Conservation (phyloP, 2,888 invertebrate species). For the Syrista parreyssii region DNA sequence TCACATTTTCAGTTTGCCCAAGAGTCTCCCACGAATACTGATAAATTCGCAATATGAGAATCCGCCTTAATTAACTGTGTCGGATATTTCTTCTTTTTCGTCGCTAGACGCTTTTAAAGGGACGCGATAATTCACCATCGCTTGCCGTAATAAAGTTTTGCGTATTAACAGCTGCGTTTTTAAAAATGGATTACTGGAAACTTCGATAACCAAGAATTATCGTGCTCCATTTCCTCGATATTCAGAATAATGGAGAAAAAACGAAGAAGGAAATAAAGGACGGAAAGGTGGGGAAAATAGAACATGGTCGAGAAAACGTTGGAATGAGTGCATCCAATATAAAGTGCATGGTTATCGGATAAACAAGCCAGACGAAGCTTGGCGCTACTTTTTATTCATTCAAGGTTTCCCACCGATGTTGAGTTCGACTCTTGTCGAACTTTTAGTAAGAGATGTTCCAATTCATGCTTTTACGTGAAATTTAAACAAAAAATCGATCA, state of each 20-base stretch:
- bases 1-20: neutral
- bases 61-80: neutral
- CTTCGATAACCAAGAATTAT: neutral
- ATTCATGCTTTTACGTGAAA: neutral
- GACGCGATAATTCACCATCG: neutral
- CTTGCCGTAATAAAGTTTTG: neutral
- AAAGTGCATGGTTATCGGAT: neutral
- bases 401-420: neutral
- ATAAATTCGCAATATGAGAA: neutral
- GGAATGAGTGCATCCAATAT: neutral
- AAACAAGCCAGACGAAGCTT: neutral
- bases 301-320: neutral
- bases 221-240: neutral
- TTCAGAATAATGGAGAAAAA: neutral
- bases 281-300: neutral
- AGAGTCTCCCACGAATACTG: neutral
- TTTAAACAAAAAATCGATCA: neutral
- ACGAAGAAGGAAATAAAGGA: neutral
- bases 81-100: neutral
- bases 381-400: neutral
- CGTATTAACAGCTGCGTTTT: neutral
- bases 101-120: neutral
- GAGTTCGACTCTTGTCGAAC: neutral
- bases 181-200: neutral
- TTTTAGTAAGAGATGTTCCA: neutral